Conservation (phyloP, 2,113 vertebrate species). For the Mionectes macconnelli region DNA sequence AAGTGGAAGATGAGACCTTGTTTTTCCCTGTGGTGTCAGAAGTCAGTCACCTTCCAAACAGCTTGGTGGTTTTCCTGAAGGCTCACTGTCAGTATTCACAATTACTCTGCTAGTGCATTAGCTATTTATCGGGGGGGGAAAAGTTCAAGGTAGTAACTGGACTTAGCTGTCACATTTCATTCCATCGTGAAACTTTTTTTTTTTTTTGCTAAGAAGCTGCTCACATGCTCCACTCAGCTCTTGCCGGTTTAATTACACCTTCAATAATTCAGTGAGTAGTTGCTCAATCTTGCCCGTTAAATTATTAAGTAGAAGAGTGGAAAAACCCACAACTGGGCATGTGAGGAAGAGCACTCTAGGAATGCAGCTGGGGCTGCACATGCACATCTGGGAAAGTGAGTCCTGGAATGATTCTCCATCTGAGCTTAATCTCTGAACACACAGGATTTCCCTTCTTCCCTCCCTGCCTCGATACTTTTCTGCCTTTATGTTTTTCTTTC, state of each 20-base stretch:
- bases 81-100: neutral
- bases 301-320: slow-evolving; percentile 3
- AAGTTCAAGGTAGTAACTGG: neutral
- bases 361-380: neutral
- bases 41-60: neutral
- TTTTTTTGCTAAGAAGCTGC: neutral
- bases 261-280: slow-evolving; percentile 17
- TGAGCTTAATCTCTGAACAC: neutral
- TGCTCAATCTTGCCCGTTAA: neutral
- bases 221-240: neutral
- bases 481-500: neutral
- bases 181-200: neutral
- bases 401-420: neutral
- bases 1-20: neutral
- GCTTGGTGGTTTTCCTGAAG: neutral
- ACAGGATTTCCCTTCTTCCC: neutral
- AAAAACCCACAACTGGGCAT: neutral
- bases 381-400: neutral
- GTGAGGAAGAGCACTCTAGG: neutral
- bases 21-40: neutral
- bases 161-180: neutral
- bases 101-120: neutral
- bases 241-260: slow-evolving; percentile 22
- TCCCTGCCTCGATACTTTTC: neutral
- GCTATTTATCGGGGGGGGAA: neutral